These are phyloP conservation scores for Lottia gigantea DNA, from an alignment of 2,888 invertebrate species.

Conservation along the genomic window DNA sequence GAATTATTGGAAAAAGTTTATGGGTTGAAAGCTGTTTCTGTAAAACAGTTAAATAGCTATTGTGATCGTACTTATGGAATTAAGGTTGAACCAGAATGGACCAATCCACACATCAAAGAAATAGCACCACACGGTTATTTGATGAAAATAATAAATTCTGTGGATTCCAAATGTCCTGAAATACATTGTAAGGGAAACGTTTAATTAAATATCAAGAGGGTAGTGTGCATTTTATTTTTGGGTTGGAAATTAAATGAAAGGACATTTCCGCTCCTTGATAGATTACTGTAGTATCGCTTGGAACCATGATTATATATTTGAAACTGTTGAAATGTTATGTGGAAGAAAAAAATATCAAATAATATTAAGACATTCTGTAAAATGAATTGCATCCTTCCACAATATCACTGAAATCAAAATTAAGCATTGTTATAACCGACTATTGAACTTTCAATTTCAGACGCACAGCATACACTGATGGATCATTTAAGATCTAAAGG, in stretches of 20 bases:
- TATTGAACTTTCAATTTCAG: constrained; percentile 29
- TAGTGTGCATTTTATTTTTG: no score
- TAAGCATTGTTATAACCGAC: no score
- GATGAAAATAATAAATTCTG: constrained; percentile 84
- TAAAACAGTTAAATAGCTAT: constrained; percentile 79
- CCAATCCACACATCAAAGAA: constrained; percentile 45
- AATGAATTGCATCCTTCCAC: no score
- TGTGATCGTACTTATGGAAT: constrained; percentile 84
- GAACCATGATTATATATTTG: no score
- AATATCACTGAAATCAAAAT: no score
- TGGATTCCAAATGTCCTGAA: constrained; percentile 78
- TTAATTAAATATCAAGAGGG: no score
- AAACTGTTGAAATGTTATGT: no score
- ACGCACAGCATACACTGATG: constrained; percentile 44
- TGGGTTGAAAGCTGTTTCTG: constrained; percentile 73
- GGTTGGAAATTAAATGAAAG: no score
- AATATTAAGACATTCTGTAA: no score
- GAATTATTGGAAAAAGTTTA: constrained; percentile 66
- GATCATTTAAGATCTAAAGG: constrained; percentile 30
- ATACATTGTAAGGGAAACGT: constrained; percentile 46
- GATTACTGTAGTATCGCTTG: no score
- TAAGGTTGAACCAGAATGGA: constrained; percentile 70
- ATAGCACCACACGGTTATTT: constrained; percentile 70
- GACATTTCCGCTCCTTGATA: no score
- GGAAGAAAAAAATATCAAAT: no score